Evolutionary conservation across 2,888 invertebrate genomes (phyloP).

Genomic region (Agelastica alni): DNA sequence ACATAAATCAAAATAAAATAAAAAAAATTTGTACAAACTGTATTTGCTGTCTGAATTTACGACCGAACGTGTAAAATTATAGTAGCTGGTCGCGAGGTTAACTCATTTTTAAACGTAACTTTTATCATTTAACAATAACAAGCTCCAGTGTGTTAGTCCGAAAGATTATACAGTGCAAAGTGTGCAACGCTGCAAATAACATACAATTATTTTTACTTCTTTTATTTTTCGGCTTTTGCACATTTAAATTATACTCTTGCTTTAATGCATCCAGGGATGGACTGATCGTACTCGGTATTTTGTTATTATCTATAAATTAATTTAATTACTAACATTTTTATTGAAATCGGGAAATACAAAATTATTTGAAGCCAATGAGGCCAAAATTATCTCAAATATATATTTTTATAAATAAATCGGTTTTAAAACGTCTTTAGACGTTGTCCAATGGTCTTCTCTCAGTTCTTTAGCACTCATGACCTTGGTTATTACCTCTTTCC

Average conservation of each 20-base stretch:
- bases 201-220: conserved; percentile 15
- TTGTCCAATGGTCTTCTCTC: too few relatives aligned
- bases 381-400: too few relatives aligned
- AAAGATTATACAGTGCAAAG: conserved; percentile 32
- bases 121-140: conserved; percentile 29
- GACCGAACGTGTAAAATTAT: conserved; percentile 21
- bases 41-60: conserved; percentile 11
- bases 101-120: conserved; percentile 25
- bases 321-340: too few relatives aligned
- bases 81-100: conserved; percentile 22
- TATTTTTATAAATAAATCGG: too few relatives aligned
- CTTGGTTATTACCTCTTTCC: too few relatives aligned
- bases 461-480: too few relatives aligned
- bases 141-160: conserved; percentile 28
- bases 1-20: conserved; percentile 29
- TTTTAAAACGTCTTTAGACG: too few relatives aligned
- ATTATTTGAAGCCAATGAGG: too few relatives aligned
- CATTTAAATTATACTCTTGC: background rate
- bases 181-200: conserved; percentile 26
- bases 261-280: background rate
- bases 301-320: too few relatives aligned
- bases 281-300: too few relatives aligned
- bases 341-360: too few relatives aligned
- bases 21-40: conserved; percentile 14
- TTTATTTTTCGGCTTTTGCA: too few relatives aligned